Evolutionary conservation across 2,113 vertebrate genomes (phyloP).

Genomic region (Vidua macroura): DNA sequence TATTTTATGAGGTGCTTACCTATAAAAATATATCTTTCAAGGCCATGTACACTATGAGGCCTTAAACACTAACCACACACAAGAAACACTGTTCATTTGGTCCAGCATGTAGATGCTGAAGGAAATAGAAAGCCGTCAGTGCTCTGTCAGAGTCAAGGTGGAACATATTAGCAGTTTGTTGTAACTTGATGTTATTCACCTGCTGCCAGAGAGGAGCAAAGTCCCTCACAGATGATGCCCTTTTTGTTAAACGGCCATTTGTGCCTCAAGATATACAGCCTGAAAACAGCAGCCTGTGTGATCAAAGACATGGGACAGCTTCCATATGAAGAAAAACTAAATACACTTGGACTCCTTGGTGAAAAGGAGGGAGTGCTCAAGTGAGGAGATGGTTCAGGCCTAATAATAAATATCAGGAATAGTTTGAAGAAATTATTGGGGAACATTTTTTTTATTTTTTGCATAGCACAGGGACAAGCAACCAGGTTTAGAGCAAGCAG

Average conservation of each 20-base stretch:
- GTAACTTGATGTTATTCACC: constrained; percentile 61
- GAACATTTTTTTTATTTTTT: neutral
- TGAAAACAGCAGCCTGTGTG: neutral
- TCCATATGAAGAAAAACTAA: neutral
- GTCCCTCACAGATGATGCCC: neutral
- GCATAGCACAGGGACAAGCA: neutral
- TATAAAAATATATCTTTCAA: constrained; percentile 74
- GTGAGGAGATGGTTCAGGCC: neutral
- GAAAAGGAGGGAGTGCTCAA: neutral
- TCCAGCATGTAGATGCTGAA: neutral
- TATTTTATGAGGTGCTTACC: constrained; percentile 73
- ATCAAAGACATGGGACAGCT: neutral
- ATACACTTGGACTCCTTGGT: neutral
- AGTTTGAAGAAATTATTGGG: neutral
- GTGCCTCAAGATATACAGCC: neutral
- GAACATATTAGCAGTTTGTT: constrained; percentile 56
- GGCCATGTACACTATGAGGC: constrained; percentile 23
- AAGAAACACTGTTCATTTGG: constrained; percentile 27
- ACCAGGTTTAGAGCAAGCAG: neutral
- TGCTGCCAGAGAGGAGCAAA: neutral
- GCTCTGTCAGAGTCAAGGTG: constrained; percentile 1
- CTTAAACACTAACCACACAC: constrained; percentile 59
- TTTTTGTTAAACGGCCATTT: neutral
- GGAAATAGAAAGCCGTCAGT: neutral
- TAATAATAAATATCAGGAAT: neutral